Evolutionary conservation across 2,888 invertebrate genomes (phyloP).

Genomic region (Teleiodes luculella): DNA sequence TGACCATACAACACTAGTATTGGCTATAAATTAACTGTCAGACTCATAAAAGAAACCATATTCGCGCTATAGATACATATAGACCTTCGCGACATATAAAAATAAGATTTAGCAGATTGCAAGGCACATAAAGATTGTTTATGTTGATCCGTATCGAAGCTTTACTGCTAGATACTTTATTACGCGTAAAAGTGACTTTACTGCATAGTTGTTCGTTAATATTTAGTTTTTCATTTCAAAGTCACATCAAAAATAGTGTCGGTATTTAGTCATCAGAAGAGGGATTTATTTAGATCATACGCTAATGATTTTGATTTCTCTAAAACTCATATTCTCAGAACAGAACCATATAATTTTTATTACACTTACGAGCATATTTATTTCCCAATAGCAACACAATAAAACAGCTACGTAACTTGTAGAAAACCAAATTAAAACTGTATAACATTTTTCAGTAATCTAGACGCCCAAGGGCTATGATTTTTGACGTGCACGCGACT

Average conservation of each 20-base stretch:
- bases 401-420: no score
- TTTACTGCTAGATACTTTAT: conserved; percentile 46
- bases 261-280: no score
- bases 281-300: no score
- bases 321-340: no score
- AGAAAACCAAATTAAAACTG: no score
- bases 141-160: conserved; percentile 61
- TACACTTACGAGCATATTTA: no score
- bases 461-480: conserved; percentile 55
- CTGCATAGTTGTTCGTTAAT: not conserved
- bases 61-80: conserved; percentile 11
- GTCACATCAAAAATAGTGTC: no score
- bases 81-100: conserved; percentile 38
- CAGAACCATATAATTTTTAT: no score
- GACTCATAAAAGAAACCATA: conserved; percentile 41
- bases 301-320: no score
- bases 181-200: conserved; percentile 67
- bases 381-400: no score
- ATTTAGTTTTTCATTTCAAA: no score
- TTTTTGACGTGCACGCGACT: conserved; percentile 62
- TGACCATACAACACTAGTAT: conserved; percentile 38
- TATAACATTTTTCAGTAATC: not conserved
- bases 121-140: conserved; percentile 70
- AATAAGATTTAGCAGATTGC: conserved; percentile 70
- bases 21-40: conserved; percentile 57